phyloP scores from a whole-genome alignment of 2,888 invertebrate species.

The Clostera curtula region DNA sequence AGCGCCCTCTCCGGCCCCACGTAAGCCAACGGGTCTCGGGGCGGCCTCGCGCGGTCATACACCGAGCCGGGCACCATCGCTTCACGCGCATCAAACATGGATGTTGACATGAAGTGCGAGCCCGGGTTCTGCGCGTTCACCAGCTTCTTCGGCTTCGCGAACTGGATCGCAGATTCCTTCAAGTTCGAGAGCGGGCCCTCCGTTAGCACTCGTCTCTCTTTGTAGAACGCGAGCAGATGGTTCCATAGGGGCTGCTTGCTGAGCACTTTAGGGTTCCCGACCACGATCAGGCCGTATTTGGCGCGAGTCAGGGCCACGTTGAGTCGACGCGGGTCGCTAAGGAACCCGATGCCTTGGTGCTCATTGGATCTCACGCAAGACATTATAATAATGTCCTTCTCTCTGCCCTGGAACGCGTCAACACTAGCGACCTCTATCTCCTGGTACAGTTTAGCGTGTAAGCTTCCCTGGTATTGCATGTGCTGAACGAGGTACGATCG shows the following conservation, averaged over 20 bases:
- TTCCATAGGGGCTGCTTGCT: constrained; percentile 99
- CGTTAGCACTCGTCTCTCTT: constrained; percentile 96
- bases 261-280: constrained; percentile 98
- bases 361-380: constrained; percentile 99
- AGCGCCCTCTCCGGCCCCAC: constrained; percentile 90
- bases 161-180: constrained; percentile 96
- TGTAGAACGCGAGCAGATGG: constrained; percentile 96
- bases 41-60: constrained; percentile 88
- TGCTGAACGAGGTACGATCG: constrained; percentile 97
- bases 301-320: constrained; percentile 99
- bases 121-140: constrained; percentile 96
- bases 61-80: constrained; percentile 95
- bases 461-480: constrained; percentile 98
- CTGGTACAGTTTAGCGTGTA: constrained; percentile 97
- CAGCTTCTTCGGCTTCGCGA: constrained; percentile 97
- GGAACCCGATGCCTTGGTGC: constrained; percentile 98
- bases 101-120: constrained; percentile 97
- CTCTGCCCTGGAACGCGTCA: constrained; percentile 99
- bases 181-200: constrained; percentile 98
- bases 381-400: constrained; percentile 99
- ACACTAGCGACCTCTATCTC: constrained; percentile 99
- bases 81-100: constrained; percentile 97
- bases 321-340: constrained; percentile 97
- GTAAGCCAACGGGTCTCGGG: constrained; percentile 94
- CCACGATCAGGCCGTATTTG: constrained; percentile 97